Conservation (phyloP, 2,888 invertebrate genomes). For the Bombylius discolor region DNA sequence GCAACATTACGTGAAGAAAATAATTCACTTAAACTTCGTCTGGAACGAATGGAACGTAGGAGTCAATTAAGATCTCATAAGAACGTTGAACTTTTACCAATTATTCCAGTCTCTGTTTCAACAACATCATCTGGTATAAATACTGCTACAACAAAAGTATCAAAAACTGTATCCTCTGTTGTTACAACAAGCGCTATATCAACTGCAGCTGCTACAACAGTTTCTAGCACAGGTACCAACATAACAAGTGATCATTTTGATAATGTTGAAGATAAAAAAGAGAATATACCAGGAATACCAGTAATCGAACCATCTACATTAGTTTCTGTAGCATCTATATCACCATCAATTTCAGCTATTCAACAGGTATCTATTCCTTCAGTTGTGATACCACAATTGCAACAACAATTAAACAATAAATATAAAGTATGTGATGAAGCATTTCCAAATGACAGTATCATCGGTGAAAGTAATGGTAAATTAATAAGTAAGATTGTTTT, state of each 20-base stretch:
- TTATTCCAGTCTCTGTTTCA: conserved; percentile 11
- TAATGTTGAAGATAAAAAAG: background rate
- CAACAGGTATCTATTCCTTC: background rate
- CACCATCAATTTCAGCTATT: conserved; percentile 28
- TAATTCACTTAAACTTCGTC: conserved; percentile 51
- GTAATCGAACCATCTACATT: conserved; percentile 25
- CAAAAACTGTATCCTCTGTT: background rate
- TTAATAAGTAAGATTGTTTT: conserved; percentile 28
- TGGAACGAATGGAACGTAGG: conserved; percentile 22
- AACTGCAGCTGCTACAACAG: background rate
- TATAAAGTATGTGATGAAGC: conserved; percentile 15
- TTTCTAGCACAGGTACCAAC: background rate
- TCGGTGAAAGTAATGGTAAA: conserved; percentile 28
- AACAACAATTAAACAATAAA: conserved; percentile 35
- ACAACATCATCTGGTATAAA: background rate
- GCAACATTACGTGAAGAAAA: conserved; percentile 62
- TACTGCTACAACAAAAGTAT: background rate
- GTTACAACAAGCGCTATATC: background rate
- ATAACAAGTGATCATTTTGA: background rate
- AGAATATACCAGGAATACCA: conserved; percentile 10
- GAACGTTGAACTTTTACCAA: conserved; percentile 14
- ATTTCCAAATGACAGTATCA: conserved; percentile 17
- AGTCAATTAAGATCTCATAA: conserved; percentile 16
- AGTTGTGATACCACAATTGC: conserved; percentile 22
- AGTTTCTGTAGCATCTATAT: conserved; percentile 40